phyloP scores from a whole-genome alignment of 2,888 invertebrate genomes.

The Oeneis ivallda region DNA sequence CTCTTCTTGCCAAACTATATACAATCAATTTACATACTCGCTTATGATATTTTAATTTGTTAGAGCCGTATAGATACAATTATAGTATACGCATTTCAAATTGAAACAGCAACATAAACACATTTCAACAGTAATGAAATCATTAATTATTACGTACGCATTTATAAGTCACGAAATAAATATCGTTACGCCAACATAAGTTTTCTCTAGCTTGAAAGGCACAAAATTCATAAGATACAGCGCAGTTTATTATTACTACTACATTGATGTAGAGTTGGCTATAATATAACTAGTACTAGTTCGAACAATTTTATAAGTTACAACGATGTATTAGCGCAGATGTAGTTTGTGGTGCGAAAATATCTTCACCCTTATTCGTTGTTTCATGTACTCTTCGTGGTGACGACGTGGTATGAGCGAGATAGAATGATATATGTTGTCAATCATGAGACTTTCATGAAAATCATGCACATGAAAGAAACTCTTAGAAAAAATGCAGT shows the following conservation, averaged over 20 bases:
- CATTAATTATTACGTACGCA: conserved; percentile 17
- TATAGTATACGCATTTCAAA: conserved; percentile 4
- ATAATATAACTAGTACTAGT: too few species aligned
- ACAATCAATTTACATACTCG: not conserved
- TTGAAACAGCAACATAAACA: conserved; percentile 29
- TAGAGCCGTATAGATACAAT: conserved; percentile 16
- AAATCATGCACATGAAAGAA: too few species aligned
- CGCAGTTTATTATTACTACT: conserved; percentile 49
- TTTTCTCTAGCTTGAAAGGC: conserved; percentile 70
- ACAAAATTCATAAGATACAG: conserved; percentile 79
- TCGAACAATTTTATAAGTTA: too few species aligned
- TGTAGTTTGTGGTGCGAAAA: too few species aligned
- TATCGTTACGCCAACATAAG: conserved; percentile 58
- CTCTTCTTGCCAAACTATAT: not conserved
- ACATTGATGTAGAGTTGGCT: too few species aligned
- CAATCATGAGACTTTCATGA: too few species aligned
- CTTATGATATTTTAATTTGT: conserved; percentile 12
- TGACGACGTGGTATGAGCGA: too few species aligned
- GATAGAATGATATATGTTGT: too few species aligned
- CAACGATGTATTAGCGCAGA: too few species aligned
- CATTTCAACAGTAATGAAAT: conserved; percentile 28
- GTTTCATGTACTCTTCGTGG: too few species aligned
- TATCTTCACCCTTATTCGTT: too few species aligned
- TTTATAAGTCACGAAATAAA: conserved; percentile 31
- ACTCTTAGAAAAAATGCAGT: too few species aligned